Conservation (phyloP, 2,797 vertebrate species). For the Rhinophrynus dorsalis region DNA sequence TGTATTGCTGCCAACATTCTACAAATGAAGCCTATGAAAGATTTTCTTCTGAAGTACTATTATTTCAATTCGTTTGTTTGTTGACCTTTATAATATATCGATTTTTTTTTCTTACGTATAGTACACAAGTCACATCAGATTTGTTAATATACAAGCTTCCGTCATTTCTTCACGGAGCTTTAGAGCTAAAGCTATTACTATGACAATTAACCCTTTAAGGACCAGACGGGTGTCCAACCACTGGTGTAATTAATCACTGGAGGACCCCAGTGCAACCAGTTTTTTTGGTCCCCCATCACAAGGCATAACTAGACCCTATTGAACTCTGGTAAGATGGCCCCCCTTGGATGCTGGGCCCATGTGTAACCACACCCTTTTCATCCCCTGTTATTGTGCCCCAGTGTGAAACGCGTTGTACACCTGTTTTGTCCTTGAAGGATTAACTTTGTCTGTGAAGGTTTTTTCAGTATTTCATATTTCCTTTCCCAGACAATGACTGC, state of each 20-base stretch:
- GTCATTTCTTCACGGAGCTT: neutral
- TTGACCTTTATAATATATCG: constrained; percentile 25
- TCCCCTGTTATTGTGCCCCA: too few relatives aligned
- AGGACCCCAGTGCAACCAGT: too few relatives aligned
- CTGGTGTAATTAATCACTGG: too few relatives aligned
- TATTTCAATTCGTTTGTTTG: neutral
- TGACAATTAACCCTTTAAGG: too few relatives aligned
- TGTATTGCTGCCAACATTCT: neutral
- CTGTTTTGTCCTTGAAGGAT: too few relatives aligned
- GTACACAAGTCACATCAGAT: neutral
- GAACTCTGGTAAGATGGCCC: too few relatives aligned
- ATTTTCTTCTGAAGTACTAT: neutral
- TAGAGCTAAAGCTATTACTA: too few relatives aligned
- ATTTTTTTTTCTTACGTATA: constrained; percentile 14
- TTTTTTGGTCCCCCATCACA: neutral
- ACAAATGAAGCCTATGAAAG: neutral
- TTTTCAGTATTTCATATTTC: constrained; percentile 8
- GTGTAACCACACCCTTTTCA: too few relatives aligned
- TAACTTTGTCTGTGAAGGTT: constrained; percentile 11
- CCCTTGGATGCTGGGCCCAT: too few relatives aligned
- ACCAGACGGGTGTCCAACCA: too few relatives aligned
- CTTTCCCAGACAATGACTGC: constrained; percentile 18
- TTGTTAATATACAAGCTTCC: neutral
- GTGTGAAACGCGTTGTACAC: too few relatives aligned
- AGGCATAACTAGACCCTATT: too few relatives aligned